Evolutionary conservation across 2,888 invertebrate genomes (phyloP), one percentile per base, ranked within the genome.

Genomic region (Leucophenga montana): DNA sequence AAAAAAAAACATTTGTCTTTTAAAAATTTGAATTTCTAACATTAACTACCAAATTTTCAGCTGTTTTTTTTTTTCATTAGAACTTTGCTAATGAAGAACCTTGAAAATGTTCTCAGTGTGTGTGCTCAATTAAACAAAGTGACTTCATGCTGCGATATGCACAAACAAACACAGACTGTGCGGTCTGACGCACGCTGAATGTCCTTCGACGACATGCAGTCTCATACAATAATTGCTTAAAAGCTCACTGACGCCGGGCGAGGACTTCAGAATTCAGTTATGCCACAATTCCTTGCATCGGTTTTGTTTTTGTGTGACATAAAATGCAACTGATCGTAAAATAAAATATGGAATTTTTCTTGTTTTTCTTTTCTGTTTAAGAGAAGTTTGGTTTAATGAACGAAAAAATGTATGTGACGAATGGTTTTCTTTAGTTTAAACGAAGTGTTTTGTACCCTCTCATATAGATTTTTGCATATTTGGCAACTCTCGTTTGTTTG

Each of bases 161-260:
- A 5, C 16, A 9, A 1, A 61, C 61, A 39, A 18, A 5, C 6
- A 54, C 16, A 54, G 1, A 20, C 8, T 11, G 11, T 50, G 4
- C 27, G 27, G 50, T 50, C 50, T n/a, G 46, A 22, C 20, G 18
- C 46, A 64, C 48, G 48, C 59, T 33, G 20, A 48, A 48, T 46
- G 62, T 64, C 62, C 62, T 64, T 64, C 48, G 62, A 64, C 62
- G 62, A 64, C 62, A 64, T 22, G 62, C 62, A 64, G 62, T 64
- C 62, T 64, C 61, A 39, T 39, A 3, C 18, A 61, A 18, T 61
- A 64, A 64, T 18, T 22, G 48, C 8, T 5, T 1, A 8, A 39
- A 39, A 6, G 33, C 46, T 4, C 9, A 48, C 46, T 64, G 62
- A 22, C 62, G 62, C 46, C 62, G n/a, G n/a, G n/a, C n/a, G n/a